phyloP scores from a whole-genome alignment of 2,113 vertebrate species.

The Tautogolabrus adspersus region DNA sequence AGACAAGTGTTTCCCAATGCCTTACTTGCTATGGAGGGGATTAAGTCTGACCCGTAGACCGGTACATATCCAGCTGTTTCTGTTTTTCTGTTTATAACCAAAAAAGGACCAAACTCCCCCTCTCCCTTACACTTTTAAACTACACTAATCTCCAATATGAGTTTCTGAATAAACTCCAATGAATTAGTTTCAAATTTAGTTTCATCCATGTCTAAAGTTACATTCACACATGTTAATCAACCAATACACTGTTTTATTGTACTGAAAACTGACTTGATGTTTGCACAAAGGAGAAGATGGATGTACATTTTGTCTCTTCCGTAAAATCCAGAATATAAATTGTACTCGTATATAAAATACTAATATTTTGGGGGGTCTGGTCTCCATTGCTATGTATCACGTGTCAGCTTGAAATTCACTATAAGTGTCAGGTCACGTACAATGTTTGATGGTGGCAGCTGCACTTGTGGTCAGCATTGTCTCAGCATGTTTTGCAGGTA shows the following conservation, averaged over 20 bases:
- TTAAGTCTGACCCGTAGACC: slow-evolving; percentile 58
- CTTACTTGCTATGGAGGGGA: slow-evolving; percentile 32
- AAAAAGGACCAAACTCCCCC: slow-evolving; percentile 6
- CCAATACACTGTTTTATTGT: neutral
- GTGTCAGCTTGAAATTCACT: no score
- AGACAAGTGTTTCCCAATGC: slow-evolving; percentile 5
- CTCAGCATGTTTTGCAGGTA: no score
- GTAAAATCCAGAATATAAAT: no score
- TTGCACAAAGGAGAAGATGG: no score
- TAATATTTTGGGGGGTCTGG: no score
- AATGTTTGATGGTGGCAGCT: no score
- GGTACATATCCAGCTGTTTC: slow-evolving; percentile 59
- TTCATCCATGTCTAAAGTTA: neutral
- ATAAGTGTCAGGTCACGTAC: no score
- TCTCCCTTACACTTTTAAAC: slow-evolving; percentile 10
- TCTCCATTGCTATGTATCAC: no score
- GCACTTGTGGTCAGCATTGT: no score
- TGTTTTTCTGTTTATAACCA: slow-evolving; percentile 27
- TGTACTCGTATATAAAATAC: no score
- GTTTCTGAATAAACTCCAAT: neutral
- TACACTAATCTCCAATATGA: slow-evolving; percentile 12
- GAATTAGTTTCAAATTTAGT: neutral
- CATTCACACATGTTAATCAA: neutral
- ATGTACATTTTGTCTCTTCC: no score
- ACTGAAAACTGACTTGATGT: neutral